These are phyloP conservation scores for Paralichthys olivaceus DNA, from an alignment of 2,113 vertebrate genomes.

Conservation along the genomic window DNA sequence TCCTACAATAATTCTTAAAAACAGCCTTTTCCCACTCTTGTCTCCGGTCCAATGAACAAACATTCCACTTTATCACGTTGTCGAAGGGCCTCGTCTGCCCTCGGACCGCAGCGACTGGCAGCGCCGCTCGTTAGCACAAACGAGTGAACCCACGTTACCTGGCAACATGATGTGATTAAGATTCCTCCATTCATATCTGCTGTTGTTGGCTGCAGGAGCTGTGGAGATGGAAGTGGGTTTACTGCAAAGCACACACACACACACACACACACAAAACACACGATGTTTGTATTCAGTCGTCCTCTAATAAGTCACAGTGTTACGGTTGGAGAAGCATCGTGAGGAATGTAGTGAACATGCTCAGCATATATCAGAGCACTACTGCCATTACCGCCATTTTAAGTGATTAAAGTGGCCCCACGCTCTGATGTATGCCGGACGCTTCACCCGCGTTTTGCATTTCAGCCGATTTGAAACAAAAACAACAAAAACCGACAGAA, in stretches of 20 bases:
- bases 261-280: conserved; percentile 20
- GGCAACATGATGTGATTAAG: conserved; percentile 50
- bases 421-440: conserved; percentile 57
- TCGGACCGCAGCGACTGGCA: neutral
- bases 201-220: conserved; percentile 49
- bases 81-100: conserved; percentile 34
- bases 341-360: conserved; percentile 41
- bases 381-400: conserved; percentile 67
- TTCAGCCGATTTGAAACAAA: conserved; percentile 4
- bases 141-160: conserved; percentile 45
- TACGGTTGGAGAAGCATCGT: neutral
- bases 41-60: conserved; percentile 27
- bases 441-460: conserved; percentile 43
- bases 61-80: conserved; percentile 50
- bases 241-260: conserved; percentile 35
- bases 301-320: conserved; percentile 17
- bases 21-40: conserved; percentile 8
- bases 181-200: conserved; percentile 42
- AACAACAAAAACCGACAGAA: neutral
- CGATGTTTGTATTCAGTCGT: conserved; percentile 38
- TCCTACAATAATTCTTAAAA: neutral
- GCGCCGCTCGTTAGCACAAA: conserved; percentile 53
- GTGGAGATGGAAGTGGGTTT: too few species aligned
- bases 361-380: conserved; percentile 44
- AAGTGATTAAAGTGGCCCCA: conserved; percentile 37